phyloP scores from a whole-genome alignment of 2,113 vertebrate species.

The Archocentrus centrarchus region DNA sequence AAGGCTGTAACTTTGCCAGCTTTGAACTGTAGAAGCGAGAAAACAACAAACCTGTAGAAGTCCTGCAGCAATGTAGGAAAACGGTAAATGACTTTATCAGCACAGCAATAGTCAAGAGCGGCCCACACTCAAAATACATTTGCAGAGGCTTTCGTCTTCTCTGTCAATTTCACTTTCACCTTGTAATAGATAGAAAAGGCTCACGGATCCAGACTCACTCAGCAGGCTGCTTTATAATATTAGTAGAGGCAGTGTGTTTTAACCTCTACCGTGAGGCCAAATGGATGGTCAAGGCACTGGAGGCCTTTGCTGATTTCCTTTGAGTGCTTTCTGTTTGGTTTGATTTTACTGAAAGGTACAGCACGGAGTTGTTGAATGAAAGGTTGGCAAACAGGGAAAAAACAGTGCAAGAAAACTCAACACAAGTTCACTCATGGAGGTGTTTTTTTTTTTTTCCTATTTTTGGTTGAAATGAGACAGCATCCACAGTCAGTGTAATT shows the following conservation, averaged over 20 bases:
- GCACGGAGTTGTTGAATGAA: background rate
- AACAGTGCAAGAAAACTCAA: background rate
- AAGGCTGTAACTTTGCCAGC: background rate
- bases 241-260: background rate
- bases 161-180: slow-evolving; percentile 33
- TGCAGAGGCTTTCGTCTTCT: slow-evolving; percentile 2
- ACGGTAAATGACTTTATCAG: slow-evolving; percentile 15
- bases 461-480: slow-evolving; percentile 40
- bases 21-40: background rate
- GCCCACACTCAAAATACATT: slow-evolving; percentile 1
- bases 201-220: slow-evolving; percentile 36
- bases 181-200: slow-evolving; percentile 44
- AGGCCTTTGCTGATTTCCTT: slow-evolving; percentile 57
- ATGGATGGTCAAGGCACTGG: slow-evolving; percentile 37
- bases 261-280: slow-evolving; percentile 33
- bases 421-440: background rate
- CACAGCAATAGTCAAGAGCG: background rate
- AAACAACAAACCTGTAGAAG: background rate
- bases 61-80: slow-evolving; percentile 17
- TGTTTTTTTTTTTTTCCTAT: background rate
- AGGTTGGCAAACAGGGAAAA: background rate
- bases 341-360: slow-evolving; percentile 41
- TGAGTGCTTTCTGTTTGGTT: slow-evolving; percentile 69
- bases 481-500: slow-evolving; percentile 30
- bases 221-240: slow-evolving; percentile 33